Evolutionary conservation across 2,797 vertebrate species (phyloP).

Genomic region (Darevskia mixta): DNA sequence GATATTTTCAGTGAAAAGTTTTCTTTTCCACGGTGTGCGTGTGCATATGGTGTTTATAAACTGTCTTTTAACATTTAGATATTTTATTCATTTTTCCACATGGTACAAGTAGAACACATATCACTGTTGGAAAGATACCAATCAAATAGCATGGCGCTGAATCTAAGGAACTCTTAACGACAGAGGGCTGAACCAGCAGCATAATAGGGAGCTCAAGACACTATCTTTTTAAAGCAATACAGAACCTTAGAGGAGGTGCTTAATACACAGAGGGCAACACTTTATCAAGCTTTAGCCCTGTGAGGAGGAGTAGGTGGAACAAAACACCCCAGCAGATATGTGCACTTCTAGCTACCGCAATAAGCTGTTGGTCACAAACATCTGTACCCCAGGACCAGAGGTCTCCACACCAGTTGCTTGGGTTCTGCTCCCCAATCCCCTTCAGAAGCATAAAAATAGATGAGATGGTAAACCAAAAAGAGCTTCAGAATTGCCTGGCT

Average conservation of each 20-base stretch:
- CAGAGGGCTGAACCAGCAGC: conserved; percentile 60
- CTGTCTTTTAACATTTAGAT: conserved; percentile 79
- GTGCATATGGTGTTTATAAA: conserved; percentile 80
- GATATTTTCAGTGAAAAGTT: conserved; percentile 76
- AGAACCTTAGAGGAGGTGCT: conserved; percentile 58
- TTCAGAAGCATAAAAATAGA: too few species aligned
- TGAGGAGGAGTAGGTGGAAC: background rate
- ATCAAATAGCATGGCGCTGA: conserved; percentile 71
- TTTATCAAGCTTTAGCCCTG: background rate
- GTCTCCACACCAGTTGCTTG: too few species aligned
- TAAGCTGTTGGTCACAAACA: too few species aligned
- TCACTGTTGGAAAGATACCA: conserved; percentile 77
- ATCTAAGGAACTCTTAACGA: conserved; percentile 68
- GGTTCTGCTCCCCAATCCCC: too few species aligned
- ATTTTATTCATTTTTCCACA: conserved; percentile 81
- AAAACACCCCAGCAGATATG: background rate
- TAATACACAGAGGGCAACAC: conserved; percentile 32
- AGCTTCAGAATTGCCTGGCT: background rate
- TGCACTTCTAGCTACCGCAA: background rate
- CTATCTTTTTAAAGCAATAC: conserved; percentile 51
- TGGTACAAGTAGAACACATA: conserved; percentile 78
- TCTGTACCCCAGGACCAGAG: too few species aligned
- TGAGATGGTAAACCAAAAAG: too few species aligned
- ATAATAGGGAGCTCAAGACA: conserved; percentile 57
- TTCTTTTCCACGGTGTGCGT: conserved; percentile 74